Evolutionary conservation across 2,888 invertebrate species (phyloP).

Genomic region (Zygothrica quintamaculata): DNA sequence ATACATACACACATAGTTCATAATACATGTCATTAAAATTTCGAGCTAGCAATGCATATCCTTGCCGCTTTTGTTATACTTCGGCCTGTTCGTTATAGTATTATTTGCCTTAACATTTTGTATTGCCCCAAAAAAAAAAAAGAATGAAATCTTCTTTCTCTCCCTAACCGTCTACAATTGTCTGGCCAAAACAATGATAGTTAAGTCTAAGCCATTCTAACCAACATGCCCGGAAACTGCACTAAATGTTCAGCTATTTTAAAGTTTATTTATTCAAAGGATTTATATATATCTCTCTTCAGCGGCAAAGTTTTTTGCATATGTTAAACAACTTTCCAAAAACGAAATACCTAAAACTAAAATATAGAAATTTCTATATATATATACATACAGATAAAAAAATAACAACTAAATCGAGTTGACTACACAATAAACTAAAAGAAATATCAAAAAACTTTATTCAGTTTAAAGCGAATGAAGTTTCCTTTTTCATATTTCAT

Average conservation of each 20-base stretch:
- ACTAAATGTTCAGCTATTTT: conserved; percentile 42
- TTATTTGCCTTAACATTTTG: conserved; percentile 1
- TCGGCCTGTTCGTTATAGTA: conserved; percentile 9
- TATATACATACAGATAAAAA: too few species aligned
- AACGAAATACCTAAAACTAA: not conserved
- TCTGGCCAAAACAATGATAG: conserved; percentile 59
- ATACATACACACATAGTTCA: conserved; percentile 46
- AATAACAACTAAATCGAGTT: too few species aligned
- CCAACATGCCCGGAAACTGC: conserved; percentile 2
- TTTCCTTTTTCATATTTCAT: too few species aligned
- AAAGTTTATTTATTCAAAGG: conserved; percentile 52
- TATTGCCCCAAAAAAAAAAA: conserved; percentile 16
- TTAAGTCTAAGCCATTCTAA: conserved; percentile 19
- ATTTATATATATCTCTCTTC: conserved; percentile 29
- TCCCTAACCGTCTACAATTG: too few species aligned
- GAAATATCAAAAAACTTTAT: too few species aligned
- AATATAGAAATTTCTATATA: not conserved
- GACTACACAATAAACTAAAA: too few species aligned
- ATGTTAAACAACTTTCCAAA: conserved; percentile 20
- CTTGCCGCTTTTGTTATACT: conserved; percentile 48
- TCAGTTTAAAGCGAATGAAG: too few species aligned
- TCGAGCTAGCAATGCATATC: conserved; percentile 46
- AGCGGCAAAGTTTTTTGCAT: conserved; percentile 15
- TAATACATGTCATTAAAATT: conserved; percentile 61
- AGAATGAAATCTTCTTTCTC: conserved; percentile 32